These are phyloP conservation scores for Danaus chrysippus DNA, from an alignment of 2,888 invertebrate species.

Conservation along the genomic window DNA sequence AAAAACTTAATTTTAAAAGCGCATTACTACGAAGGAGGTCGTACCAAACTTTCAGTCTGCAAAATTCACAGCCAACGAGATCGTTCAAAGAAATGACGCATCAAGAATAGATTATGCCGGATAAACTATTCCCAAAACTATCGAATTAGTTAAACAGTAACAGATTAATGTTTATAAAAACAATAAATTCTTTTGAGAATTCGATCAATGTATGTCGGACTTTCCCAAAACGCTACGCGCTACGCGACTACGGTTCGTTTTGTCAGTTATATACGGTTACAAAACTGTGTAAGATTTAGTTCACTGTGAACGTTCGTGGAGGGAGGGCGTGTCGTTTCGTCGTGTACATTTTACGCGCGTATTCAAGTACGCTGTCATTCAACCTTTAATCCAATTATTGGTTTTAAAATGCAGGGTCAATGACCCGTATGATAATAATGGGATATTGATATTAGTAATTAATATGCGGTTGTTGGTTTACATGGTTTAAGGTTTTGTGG, in stretches of 20 bases:
- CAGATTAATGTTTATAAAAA: slow-evolving; percentile 12
- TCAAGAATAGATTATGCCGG: not conserved
- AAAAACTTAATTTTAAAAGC: too few species aligned
- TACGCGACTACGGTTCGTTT: slow-evolving; percentile 40
- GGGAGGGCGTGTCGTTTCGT: slow-evolving; percentile 40
- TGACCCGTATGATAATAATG: slow-evolving; percentile 51
- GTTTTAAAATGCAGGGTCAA: slow-evolving; percentile 47
- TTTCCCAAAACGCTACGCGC: slow-evolving; percentile 56
- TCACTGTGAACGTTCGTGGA: slow-evolving; percentile 45
- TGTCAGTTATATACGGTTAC: slow-evolving; percentile 15
- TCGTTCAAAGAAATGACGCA: not conserved
- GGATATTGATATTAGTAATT: slow-evolving; percentile 49
- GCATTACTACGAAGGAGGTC: not conserved
- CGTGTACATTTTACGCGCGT: slow-evolving; percentile 41
- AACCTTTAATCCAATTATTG: slow-evolving; percentile 64
- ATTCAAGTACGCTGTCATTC: slow-evolving; percentile 56
- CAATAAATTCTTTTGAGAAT: slow-evolving; percentile 38
- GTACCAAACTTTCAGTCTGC: not conserved
- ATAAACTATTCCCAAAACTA: not conserved
- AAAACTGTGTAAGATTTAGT: slow-evolving; percentile 45
- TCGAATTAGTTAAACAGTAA: not conserved
- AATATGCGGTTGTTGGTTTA: slow-evolving; percentile 44
- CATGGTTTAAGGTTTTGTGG: slow-evolving; percentile 38
- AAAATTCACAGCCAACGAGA: not conserved
- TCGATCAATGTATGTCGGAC: slow-evolving; percentile 51